phyloP scores from a whole-genome alignment of 2,888 invertebrate species.

The Drosophila parthenogenetica region DNA sequence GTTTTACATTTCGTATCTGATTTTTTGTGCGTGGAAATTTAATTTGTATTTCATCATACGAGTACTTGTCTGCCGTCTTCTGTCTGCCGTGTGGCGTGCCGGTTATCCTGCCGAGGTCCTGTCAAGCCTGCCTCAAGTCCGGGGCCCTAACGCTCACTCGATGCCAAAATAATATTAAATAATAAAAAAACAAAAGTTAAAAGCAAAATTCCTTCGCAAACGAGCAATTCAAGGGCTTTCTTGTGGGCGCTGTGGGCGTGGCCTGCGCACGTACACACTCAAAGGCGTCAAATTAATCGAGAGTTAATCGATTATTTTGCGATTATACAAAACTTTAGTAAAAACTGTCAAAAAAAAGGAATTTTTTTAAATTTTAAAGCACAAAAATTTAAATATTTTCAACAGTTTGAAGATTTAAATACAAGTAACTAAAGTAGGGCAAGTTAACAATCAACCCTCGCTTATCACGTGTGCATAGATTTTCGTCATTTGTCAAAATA shows the following conservation, averaged over 20 bases:
- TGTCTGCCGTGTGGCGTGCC: conserved; percentile 34
- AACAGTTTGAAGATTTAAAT: too few relatives aligned
- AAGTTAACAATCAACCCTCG: neutral
- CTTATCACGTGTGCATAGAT: neutral
- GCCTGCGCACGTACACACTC: conserved; percentile 11
- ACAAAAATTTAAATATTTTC: too few relatives aligned
- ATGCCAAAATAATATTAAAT: conserved; percentile 24
- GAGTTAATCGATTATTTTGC: conserved; percentile 8
- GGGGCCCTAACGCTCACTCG: conserved; percentile 18
- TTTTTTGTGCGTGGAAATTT: conserved; percentile 75
- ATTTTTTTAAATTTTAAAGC: too few relatives aligned
- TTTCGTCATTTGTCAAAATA: conserved; percentile 2
- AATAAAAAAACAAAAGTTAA: conserved; percentile 51
- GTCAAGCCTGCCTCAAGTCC: conserved; percentile 5
- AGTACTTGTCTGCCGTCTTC: conserved; percentile 41
- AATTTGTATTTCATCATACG: conserved; percentile 78
- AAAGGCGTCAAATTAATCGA: conserved; percentile 16
- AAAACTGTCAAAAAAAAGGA: too few relatives aligned
- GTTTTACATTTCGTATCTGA: conserved; percentile 78
- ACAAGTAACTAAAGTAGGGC: too few relatives aligned
- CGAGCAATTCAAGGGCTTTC: conserved; percentile 56
- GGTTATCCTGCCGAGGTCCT: conserved; percentile 27
- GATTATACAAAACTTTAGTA: neutral
- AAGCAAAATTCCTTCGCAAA: conserved; percentile 56
- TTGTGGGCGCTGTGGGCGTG: conserved; percentile 34